Base-by-base conservation (phyloP, 2,113 vertebrate genomes). In the Pollimyrus isidori region DNA sequence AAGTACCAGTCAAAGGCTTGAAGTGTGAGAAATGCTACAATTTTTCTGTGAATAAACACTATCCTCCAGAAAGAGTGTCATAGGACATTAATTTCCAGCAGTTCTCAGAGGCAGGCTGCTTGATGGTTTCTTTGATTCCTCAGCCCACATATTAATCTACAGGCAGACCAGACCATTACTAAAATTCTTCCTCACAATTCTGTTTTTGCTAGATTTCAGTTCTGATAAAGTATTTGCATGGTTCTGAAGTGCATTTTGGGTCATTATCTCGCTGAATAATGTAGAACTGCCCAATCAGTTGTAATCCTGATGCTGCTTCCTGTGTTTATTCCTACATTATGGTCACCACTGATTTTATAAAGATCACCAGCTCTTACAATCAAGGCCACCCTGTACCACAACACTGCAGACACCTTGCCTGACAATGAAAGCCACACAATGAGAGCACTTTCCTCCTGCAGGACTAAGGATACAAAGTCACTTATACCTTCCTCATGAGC, bases 401-500 rank as follows among this genome's bases (percentile, higher is more conserved):
- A 76, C 30, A 76, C 35, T 42, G 73, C 15, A 35, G 7, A 17
- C 73, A 2, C 35, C 15, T 19, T 42, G 73, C 17, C 39, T 39
- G 73, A 76, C 15, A 2, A 76, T 76, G 73, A 42, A 5, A 56
- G 19, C 4, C 53, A 56, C 53, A 53, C 52, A 6, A 53, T 53
- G 52, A 19, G 35, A 53, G 35, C 30, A 23, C 53, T n/a, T 69
- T n/a, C 21, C 39, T 9, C 17, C 15, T 35, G 49, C 48, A 65
- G 42, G 6, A 50, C 87, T 4, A 45, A 10, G 21, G 39, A 45
- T 13, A 21, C 0, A 0, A 19, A 84, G 42, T 26, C 3, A n/a
- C 7, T 49, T 45, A 53, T 52, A 98, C 97, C 95, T 96, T 95
- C 4, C 1, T 49, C 1, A 92, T 1, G 0, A 98, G 94, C 48